Percentiles rank a stretch among this genome's conserved stretches.
phyloP scores from a whole-genome alignment of 37 sponge, comb jelly and placozoan species.

The Chondrilla cf. caribensis region DNA sequence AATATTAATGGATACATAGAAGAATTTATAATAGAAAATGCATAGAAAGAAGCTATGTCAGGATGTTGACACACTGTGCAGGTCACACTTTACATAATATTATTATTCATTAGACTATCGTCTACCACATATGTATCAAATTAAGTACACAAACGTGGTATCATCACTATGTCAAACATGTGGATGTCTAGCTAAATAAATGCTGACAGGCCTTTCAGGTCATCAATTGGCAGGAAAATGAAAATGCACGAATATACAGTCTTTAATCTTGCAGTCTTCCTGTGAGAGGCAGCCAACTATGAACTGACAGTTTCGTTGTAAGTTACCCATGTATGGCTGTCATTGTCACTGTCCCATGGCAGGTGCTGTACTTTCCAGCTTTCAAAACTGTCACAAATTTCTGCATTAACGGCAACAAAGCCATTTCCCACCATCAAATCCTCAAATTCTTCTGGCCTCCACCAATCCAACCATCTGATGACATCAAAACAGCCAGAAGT shows the following conservation, averaged over 20 bases:
- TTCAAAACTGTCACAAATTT: not conserved
- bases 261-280: not conserved
- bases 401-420: slow-evolving; percentile 1
- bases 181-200: too few species aligned
- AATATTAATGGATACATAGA: too few species aligned
- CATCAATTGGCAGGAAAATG: too few species aligned
- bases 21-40: too few species aligned
- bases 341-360: not conserved
- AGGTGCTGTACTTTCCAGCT: not conserved
- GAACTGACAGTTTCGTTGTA: not conserved
- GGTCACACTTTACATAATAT: too few species aligned
- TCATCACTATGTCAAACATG: too few species aligned
- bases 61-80: too few species aligned
- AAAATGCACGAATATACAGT: not conserved
- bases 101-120: too few species aligned
- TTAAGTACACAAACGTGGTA: too few species aligned
- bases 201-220: too few species aligned
- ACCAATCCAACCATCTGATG: slow-evolving; percentile 2
- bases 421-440: not conserved
- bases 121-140: too few species aligned
- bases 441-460: not conserved
- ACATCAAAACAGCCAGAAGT: slow-evolving; percentile 2
- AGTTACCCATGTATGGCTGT: not conserved
- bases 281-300: not conserved
- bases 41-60: too few species aligned